phyloP scores from a whole-genome alignment of 2,888 invertebrate species.

The Notodonta dromedarius region DNA sequence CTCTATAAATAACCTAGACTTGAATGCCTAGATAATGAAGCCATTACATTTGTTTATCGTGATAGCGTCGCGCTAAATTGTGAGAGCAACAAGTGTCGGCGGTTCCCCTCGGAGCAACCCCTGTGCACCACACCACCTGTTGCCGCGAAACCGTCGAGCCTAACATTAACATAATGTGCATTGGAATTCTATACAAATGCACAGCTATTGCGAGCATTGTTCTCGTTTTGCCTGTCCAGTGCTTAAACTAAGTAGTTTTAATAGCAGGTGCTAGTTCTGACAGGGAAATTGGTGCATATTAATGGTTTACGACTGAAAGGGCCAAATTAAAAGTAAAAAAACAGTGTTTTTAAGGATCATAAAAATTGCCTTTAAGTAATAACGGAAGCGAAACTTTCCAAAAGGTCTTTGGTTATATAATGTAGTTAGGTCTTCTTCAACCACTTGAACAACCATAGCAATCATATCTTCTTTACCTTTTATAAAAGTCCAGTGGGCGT shows the following conservation, averaged over 20 bases:
- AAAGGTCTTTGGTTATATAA: too few relatives aligned
- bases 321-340: too few relatives aligned
- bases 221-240: slow-evolving; percentile 15
- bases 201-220: slow-evolving; percentile 36
- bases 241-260: background rate
- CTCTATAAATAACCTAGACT: background rate
- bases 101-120: slow-evolving; percentile 54
- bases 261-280: background rate
- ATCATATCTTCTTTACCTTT: too few relatives aligned
- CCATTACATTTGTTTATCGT: slow-evolving; percentile 44
- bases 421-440: too few relatives aligned
- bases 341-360: too few relatives aligned
- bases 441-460: too few relatives aligned
- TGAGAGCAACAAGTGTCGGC: slow-evolving; percentile 65
- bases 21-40: slow-evolving; percentile 40
- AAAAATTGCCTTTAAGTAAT: too few relatives aligned
- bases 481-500: too few relatives aligned
- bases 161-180: slow-evolving; percentile 48
- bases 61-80: slow-evolving; percentile 33
- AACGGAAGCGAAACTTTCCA: too few relatives aligned
- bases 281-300: background rate
- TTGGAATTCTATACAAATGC: slow-evolving; percentile 38
- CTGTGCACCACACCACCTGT: slow-evolving; percentile 68
- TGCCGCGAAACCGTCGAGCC: slow-evolving; percentile 45
- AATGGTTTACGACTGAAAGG: background rate